Evolutionary conservation across 2,888 invertebrate species (phyloP).

Genomic region (Agrochola lota): DNA sequence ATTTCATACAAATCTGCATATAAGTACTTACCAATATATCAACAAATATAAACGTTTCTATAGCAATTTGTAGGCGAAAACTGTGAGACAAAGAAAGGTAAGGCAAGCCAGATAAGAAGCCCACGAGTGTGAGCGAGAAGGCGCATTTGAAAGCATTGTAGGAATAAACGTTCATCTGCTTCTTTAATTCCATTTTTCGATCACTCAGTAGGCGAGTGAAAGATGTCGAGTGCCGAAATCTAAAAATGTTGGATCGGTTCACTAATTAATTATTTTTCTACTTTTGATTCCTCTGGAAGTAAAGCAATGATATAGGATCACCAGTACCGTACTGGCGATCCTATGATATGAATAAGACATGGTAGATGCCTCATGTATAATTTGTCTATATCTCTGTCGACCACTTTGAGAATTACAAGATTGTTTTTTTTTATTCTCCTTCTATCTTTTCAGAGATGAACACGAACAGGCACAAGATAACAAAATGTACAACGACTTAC

Average conservation of each 20-base stretch:
- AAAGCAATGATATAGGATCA: background rate
- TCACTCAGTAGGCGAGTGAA: background rate
- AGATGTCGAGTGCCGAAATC: background rate
- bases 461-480: conserved; percentile 79
- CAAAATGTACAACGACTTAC: conserved; percentile 84
- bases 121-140: too few relatives aligned
- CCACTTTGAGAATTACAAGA: background rate
- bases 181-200: background rate
- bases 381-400: background rate
- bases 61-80: too few relatives aligned
- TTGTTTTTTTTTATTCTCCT: background rate
- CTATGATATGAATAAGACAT: background rate
- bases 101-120: too few relatives aligned
- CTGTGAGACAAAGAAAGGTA: too few relatives aligned
- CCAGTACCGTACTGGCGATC: background rate
- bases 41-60: too few relatives aligned
- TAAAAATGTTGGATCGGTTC: too few relatives aligned
- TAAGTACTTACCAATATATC: too few relatives aligned
- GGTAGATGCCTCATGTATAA: background rate
- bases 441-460: conserved; percentile 76
- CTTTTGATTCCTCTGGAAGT: too few relatives aligned
- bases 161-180: background rate
- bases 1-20: too few relatives aligned
- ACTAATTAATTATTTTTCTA: too few relatives aligned
- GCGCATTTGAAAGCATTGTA: background rate